Evolutionary conservation across 2,797 vertebrate genomes (phyloP).

Genomic region (Mallotus villosus): DNA sequence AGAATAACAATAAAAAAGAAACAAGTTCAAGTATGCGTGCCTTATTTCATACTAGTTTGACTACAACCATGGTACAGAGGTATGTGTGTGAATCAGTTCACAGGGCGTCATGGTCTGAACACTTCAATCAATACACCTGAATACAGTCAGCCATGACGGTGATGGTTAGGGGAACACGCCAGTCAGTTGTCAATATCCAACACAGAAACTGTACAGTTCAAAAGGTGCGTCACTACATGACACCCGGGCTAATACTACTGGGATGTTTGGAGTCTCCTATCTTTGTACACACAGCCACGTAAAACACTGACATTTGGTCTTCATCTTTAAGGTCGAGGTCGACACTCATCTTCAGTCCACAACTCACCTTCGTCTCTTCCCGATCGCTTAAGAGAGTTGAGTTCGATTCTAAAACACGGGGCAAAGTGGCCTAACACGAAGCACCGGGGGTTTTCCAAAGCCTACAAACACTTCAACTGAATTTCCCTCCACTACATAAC

Average conservation of each 20-base stretch:
- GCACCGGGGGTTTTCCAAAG: conserved; percentile 20
- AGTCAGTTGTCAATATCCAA: conserved; percentile 47
- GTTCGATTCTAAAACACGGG: background rate
- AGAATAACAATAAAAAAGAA: conserved; percentile 33
- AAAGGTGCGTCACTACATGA: conserved; percentile 36
- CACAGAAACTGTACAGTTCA: conserved; percentile 64
- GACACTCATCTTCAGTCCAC: conserved; percentile 26
- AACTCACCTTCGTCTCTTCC: background rate
- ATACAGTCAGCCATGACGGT: conserved; percentile 41
- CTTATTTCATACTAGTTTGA: conserved; percentile 61
- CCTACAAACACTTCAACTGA: too few species aligned
- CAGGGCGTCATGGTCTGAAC: conserved; percentile 33
- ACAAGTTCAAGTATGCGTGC: conserved; percentile 63
- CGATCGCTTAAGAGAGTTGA: background rate
- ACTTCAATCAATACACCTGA: conserved; percentile 51
- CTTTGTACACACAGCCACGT: conserved; percentile 43
- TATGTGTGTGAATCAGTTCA: conserved; percentile 29
- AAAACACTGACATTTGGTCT: conserved; percentile 62
- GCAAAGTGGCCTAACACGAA: background rate
- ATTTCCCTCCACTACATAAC: conserved; percentile 28
- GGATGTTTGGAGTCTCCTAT: conserved; percentile 39
- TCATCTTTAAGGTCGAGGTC: conserved; percentile 49
- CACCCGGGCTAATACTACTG: conserved; percentile 21
- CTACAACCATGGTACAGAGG: conserved; percentile 57
- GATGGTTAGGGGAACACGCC: conserved; percentile 37